Conservation (phyloP, 2,888 invertebrate genomes). For the Neoaliturus tenellus region DNA sequence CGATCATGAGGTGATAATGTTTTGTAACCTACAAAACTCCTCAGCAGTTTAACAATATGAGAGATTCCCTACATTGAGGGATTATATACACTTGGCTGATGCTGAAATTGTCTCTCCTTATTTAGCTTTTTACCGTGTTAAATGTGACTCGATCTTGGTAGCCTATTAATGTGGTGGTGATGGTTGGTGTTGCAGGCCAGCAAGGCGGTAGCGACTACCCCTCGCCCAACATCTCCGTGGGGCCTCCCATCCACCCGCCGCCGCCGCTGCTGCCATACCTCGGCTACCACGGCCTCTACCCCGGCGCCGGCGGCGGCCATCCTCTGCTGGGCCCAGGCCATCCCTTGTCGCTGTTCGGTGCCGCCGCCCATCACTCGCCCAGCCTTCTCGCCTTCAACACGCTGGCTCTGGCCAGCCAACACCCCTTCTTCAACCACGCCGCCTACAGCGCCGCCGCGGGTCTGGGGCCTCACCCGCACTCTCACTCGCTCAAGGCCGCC, state of each 20-base stretch:
- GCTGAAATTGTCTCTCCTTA: too few relatives aligned
- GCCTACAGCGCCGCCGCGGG: slow-evolving; percentile 63
- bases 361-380: slow-evolving; percentile 75
- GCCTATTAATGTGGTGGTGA: too few relatives aligned
- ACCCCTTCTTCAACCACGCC: slow-evolving; percentile 70
- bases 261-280: slow-evolving; percentile 93
- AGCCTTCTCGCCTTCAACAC: slow-evolving; percentile 93
- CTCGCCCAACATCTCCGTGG: slow-evolving; percentile 95
- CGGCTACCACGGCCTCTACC: slow-evolving; percentile 90
- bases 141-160: too few relatives aligned
- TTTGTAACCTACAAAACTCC: too few relatives aligned
- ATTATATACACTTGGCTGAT: too few relatives aligned
- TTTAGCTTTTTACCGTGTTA: too few relatives aligned
- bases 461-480: slow-evolving; percentile 68
- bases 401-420: slow-evolving; percentile 91
- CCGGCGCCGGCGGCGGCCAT: slow-evolving; percentile 76
- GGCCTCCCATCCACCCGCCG: slow-evolving; percentile 95
- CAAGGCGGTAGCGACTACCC: slow-evolving; percentile 76
- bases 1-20: too few relatives aligned
- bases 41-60: too few relatives aligned
- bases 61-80: too few relatives aligned
- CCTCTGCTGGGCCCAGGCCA: slow-evolving; percentile 82
- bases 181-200: slow-evolving; percentile 42
- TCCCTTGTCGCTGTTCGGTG: slow-evolving; percentile 64
- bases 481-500: slow-evolving; percentile 75